Conservation (phyloP, 2,113 vertebrate genomes). For the Columba livia region DNA sequence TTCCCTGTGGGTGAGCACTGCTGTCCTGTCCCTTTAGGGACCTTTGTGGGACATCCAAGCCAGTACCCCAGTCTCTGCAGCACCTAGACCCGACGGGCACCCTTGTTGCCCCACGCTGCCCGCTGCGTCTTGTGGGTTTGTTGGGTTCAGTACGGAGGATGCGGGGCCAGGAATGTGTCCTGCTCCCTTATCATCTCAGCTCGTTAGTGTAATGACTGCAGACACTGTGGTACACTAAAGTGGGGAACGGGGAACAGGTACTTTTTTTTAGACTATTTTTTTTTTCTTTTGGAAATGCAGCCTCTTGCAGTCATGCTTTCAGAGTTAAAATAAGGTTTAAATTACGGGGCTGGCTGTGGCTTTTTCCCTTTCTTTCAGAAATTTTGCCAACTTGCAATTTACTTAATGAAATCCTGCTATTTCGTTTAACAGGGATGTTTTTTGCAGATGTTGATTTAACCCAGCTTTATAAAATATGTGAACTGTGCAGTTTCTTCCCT, state of each 20-base stretch:
- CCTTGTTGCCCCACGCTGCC: background rate
- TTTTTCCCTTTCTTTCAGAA: conserved; percentile 94
- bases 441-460: conserved; percentile 92
- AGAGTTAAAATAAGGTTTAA: conserved; percentile 96
- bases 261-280: conserved; percentile 59
- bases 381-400: conserved; percentile 98
- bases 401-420: conserved; percentile 99
- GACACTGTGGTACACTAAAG: conserved; percentile 37
- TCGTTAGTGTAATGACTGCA: conserved; percentile 45
- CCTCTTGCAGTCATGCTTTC: conserved; percentile 82
- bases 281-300: conserved; percentile 74
- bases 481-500: conserved; percentile 81
- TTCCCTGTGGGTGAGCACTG: background rate
- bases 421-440: conserved; percentile 91
- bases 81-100: background rate
- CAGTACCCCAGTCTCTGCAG: rapidly evolving
- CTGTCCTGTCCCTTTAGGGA: rapidly evolving
- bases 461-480: conserved; percentile 87
- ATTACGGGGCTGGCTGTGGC: conserved; percentile 96
- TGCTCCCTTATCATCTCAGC: background rate
- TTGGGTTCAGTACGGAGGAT: background rate
- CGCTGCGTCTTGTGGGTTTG: background rate
- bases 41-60: background rate
- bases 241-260: conserved; percentile 11
- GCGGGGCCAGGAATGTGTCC: background rate